Percentiles rank a stretch among this genome's conserved stretches.
phyloP scores from a whole-genome alignment of 2,113 vertebrate species.

The Macroglossus sobrinus region DNA sequence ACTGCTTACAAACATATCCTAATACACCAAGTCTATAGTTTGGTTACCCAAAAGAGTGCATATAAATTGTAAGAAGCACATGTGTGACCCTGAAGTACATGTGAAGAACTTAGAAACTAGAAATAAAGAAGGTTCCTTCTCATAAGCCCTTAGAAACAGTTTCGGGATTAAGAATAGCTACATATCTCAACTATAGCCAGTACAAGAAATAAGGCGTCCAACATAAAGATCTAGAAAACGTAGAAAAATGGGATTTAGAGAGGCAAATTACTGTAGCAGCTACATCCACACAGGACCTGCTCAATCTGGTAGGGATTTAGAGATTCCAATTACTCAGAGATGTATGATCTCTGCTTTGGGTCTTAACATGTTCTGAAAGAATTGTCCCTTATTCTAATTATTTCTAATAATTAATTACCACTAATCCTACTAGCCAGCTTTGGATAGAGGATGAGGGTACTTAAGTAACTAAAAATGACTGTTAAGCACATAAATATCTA shows the following conservation, averaged over 20 bases:
- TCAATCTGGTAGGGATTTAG: not conserved
- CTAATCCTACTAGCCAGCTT: slow-evolving; percentile 16
- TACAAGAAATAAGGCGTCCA: not conserved
- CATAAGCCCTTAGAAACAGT: not conserved
- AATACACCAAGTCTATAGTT: not conserved
- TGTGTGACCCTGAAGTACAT: not conserved
- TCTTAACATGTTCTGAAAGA: slow-evolving; percentile 36
- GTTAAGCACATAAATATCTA: not conserved
- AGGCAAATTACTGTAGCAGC: not conserved
- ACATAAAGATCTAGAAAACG: slow-evolving; percentile 1
- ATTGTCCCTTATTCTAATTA: slow-evolving; percentile 1
- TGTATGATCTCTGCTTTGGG: not conserved
- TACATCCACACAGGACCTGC: not conserved
- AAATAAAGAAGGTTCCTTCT: slow-evolving; percentile 9
- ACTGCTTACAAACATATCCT: not conserved
- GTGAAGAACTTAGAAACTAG: not conserved
- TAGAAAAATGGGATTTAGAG: not conserved
- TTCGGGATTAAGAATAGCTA: not conserved
- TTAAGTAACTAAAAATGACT: slow-evolving; percentile 19
- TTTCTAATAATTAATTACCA: slow-evolving; percentile 36
- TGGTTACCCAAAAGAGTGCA: not conserved
- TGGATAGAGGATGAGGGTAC: not conserved
- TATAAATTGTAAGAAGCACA: not conserved
- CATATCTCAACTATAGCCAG: not conserved
- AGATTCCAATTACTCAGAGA: not conserved